Evolutionary conservation across 2,113 vertebrate genomes (phyloP).

Genomic region (Campylorhamphus procurvoides): DNA sequence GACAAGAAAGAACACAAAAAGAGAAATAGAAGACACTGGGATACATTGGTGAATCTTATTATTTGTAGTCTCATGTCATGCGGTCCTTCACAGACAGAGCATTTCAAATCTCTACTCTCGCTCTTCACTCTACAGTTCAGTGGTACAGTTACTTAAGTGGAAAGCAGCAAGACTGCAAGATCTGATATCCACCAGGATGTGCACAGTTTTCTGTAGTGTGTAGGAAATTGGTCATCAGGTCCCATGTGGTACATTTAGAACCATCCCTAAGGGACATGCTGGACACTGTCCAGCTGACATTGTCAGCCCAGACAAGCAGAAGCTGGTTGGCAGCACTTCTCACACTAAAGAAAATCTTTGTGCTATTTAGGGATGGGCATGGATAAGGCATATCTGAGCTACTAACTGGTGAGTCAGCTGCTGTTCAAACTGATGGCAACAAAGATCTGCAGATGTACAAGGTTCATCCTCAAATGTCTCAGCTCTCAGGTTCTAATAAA

Average conservation of each 20-base stretch:
- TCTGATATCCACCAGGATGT: background rate
- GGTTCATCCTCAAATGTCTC: background rate
- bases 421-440: background rate
- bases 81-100: background rate
- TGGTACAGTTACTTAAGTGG: background rate
- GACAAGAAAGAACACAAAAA: background rate
- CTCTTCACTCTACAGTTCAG: background rate
- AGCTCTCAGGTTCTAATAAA: background rate
- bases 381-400: background rate
- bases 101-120: background rate
- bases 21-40: background rate
- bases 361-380: background rate
- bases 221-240: background rate
- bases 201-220: background rate
- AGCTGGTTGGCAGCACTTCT: background rate
- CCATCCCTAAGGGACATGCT: background rate
- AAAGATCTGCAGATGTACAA: background rate
- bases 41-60: background rate
- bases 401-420: background rate
- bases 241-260: background rate
- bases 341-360: background rate
- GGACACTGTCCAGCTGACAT: no score
- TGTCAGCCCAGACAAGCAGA: background rate
- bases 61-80: background rate
- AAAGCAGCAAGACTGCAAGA: background rate